Conservation (phyloP, 2,888 invertebrate genomes). For the Lucinisca nassula region DNA sequence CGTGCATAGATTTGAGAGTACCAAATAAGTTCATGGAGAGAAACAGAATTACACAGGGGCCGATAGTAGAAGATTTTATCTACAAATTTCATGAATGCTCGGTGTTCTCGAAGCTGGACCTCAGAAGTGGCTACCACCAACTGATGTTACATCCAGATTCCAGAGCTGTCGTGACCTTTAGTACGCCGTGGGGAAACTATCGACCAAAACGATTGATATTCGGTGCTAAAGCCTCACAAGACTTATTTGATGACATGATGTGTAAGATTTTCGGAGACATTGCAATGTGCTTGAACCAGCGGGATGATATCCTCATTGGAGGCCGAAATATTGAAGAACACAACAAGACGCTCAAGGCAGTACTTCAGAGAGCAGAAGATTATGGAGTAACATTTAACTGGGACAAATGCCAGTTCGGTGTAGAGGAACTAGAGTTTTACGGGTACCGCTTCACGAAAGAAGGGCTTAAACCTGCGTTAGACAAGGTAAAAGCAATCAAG, state of each 20-base stretch:
- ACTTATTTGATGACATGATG: slow-evolving; percentile 46
- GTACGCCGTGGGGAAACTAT: slow-evolving; percentile 24
- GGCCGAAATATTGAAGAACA: no score
- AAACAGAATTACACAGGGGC: slow-evolving; percentile 35
- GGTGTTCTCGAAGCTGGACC: slow-evolving; percentile 20
- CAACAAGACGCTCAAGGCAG: background rate
- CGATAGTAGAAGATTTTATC: slow-evolving; percentile 49
- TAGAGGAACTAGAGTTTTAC: slow-evolving; percentile 31
- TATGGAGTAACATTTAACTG: background rate
- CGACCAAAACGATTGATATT: slow-evolving; percentile 35
- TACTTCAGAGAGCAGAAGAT: slow-evolving; percentile 19
- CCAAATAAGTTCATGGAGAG: slow-evolving; percentile 23
- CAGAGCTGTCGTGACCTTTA: background rate
- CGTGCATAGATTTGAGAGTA: no score
- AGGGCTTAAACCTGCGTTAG: slow-evolving; percentile 31
- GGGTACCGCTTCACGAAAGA: slow-evolving; percentile 26
- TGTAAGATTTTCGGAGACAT: slow-evolving; percentile 43
- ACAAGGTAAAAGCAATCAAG: slow-evolving; percentile 33
- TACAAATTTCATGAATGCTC: slow-evolving; percentile 33
- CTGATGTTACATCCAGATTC: slow-evolving; percentile 21
- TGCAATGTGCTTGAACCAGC: slow-evolving; percentile 40
- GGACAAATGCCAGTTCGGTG: slow-evolving; percentile 23
- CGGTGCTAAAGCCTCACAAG: slow-evolving; percentile 48
- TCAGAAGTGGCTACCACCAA: background rate
- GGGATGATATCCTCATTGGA: no score